Conservation (phyloP, 2,888 invertebrate genomes). For the Drosophila picticornis region DNA sequence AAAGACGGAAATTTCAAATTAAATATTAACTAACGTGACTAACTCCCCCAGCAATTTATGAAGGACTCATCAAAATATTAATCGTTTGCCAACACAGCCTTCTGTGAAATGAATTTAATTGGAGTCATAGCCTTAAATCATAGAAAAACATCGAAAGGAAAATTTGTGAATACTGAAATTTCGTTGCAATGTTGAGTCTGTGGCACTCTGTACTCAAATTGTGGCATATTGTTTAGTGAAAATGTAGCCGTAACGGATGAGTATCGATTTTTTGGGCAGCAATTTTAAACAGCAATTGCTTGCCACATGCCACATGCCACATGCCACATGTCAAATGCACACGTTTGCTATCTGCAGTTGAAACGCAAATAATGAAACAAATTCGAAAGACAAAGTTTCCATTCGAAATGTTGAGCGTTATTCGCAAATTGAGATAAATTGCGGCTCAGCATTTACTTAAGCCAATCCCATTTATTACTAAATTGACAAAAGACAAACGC, state of each 20-base stretch:
- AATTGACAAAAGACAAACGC: conserved; percentile 78
- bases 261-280: conserved; percentile 59
- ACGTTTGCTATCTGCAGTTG: conserved; percentile 7
- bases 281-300: conserved; percentile 24
- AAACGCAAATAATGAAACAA: conserved; percentile 32
- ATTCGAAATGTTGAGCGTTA: conserved; percentile 46
- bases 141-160: not conserved
- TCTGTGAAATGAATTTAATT: not conserved
- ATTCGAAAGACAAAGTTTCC: conserved; percentile 27
- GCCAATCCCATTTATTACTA: conserved; percentile 69
- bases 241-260: conserved; percentile 35
- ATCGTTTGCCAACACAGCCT: not conserved
- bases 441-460: conserved; percentile 66
- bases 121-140: not conserved
- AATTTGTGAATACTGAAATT: not conserved
- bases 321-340: conserved; percentile 5
- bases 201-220: conserved; percentile 42
- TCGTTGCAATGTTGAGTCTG: not conserved
- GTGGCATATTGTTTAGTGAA: conserved; percentile 63
- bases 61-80: not conserved
- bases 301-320: conserved; percentile 17
- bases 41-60: not conserved
- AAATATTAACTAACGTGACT: not conserved
- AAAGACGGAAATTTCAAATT: not conserved
- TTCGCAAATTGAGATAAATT: conserved; percentile 72